phyloP scores from a whole-genome alignment of 1,140 invertebrate genomes.

The Sweltsa coloradensis region DNA sequence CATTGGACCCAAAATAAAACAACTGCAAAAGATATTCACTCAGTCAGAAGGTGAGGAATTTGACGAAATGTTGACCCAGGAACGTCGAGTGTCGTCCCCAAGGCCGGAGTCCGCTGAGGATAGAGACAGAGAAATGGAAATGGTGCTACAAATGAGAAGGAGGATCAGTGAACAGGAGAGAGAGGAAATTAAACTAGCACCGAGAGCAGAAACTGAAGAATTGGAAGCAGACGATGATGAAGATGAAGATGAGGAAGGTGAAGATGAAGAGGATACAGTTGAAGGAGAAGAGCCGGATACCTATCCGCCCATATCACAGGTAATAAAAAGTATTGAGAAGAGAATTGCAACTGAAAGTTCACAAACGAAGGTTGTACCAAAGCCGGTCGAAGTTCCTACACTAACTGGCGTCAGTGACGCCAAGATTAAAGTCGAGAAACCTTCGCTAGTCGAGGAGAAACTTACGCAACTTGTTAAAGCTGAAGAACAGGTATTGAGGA shows the following conservation, averaged over 20 bases:
- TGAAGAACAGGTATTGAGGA: conserved; percentile 8
- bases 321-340: conserved; percentile 21
- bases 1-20: conserved; percentile 33
- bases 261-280: conserved; percentile 10
- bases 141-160: no score
- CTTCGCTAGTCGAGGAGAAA: conserved; percentile 12
- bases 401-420: no score
- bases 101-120: no score
- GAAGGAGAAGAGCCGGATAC: conserved; percentile 8
- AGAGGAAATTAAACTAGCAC: conserved; percentile 5
- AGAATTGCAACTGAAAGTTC: conserved; percentile 13
- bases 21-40: conserved; percentile 33
- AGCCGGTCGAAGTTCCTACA: no score
- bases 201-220: background rate
- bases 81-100: no score
- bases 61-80: no score
- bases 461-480: conserved; percentile 17
- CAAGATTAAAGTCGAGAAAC: no score
- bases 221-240: background rate
- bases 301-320: conserved; percentile 18
- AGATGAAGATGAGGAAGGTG: conserved; percentile 9
- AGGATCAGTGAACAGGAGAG: no score
- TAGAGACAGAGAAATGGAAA: conserved; percentile 9
- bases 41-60: conserved; percentile 22
- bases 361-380: background rate